phyloP scores from a whole-genome alignment of 2,888 invertebrate genomes.

The Selenia dentaria region DNA sequence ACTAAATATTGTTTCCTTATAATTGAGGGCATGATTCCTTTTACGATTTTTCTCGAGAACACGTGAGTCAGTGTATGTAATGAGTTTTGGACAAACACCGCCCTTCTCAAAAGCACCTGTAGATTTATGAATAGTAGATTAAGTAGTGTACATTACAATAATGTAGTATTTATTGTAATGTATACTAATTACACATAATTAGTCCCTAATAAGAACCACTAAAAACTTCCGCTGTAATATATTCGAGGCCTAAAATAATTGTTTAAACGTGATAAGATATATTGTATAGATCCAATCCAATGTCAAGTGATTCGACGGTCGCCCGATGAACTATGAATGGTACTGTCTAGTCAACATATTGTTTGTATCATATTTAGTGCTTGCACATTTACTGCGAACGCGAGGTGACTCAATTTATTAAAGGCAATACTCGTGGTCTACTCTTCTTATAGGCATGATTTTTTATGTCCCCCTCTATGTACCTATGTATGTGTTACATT shows the following conservation, averaged over 20 bases:
- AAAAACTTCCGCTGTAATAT: constrained; percentile 52
- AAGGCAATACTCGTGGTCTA: constrained; percentile 26
- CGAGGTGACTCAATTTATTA: constrained; percentile 50
- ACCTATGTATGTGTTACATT: no score
- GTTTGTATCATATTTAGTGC: constrained; percentile 71
- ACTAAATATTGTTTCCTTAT: no score
- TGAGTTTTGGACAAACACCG: no score
- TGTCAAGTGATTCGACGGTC: constrained; percentile 57
- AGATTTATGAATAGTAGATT: no score
- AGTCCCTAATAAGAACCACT: constrained; percentile 36
- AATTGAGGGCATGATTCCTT: no score
- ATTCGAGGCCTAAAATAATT: constrained; percentile 58
- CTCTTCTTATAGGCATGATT: constrained; percentile 31
- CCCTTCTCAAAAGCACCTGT: no score
- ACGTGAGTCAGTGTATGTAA: no score
- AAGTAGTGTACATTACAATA: no score
- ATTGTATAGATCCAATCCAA: constrained; percentile 59
- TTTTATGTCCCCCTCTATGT: no score
- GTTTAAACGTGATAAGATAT: constrained; percentile 22
- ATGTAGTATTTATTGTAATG: no score
- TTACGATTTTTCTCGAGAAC: no score
- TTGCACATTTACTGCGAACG: constrained; percentile 54
- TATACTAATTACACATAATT: no score
- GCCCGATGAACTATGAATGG: constrained; percentile 56
- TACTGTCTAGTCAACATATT: constrained; percentile 82